Base-by-base conservation (phyloP, 1,140 invertebrate genomes). In the Helicoverpa zea region DNA sequence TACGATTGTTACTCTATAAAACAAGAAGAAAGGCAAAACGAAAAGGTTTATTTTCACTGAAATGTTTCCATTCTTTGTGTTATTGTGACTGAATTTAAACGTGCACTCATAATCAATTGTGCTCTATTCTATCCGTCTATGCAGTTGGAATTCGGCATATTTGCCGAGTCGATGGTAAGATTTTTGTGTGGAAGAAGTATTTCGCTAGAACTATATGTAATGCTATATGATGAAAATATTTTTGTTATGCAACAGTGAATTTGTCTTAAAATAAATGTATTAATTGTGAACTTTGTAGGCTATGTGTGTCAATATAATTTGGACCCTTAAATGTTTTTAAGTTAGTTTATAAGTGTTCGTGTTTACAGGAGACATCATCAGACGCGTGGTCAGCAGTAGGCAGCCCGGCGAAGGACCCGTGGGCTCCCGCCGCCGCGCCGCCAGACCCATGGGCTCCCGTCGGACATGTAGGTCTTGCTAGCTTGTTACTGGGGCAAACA, bases 321-420 rank as follows among this genome's bases (percentile, higher is more conserved):
- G 23, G 23, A 2, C 2, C 0, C 23, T 23, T 23, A 23, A 23
- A 23, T 23, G 23, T 23, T 23, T 23, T 23, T 23, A 23, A 23
- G 51, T 14, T 52, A 52, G 3, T 14, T 13, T 0, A n/a, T 54
- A 54, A 52, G 51, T 13, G 11, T 9, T 49, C 64, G 30, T 79
- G 23, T 76, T 2, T 30, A 0, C 87, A 92, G 92, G 92, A 94
- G 29, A 90, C 91, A 18, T 87, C 88, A 3, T 84, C 89, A 16
- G 91, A 93, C 83, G 88, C 87, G 81, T 94, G 92, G 92, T 89
- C 90, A 16, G 87, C 79, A 0, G 88, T 88, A 79, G 86, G 84
- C 75, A 91, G 90, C 66, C 91, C 92, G 1, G 88, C 88, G 58
- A 84, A 84, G 0, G 91, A 90, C 84, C 90, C 90, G 29, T 93